Percentiles rank a stretch among this genome's conserved stretches.
These are phyloP conservation scores for Miichthys miiuy DNA, from an alignment of 2,797 vertebrate genomes.

Conservation along the genomic window DNA sequence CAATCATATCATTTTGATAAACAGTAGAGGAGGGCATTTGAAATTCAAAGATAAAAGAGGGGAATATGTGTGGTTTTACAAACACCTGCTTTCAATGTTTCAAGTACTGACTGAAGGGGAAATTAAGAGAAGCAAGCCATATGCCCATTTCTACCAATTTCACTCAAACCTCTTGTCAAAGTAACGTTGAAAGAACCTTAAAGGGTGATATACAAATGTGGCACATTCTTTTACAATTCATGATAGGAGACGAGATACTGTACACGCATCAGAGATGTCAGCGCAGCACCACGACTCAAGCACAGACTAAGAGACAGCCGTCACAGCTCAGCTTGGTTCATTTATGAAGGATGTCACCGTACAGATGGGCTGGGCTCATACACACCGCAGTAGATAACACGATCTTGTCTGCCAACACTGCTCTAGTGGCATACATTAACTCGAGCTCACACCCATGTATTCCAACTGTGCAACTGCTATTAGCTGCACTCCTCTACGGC, in stretches of 20 bases:
- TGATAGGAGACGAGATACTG: slow-evolving; percentile 50
- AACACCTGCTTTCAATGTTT: slow-evolving; percentile 39
- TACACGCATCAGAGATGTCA: slow-evolving; percentile 55
- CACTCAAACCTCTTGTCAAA: slow-evolving; percentile 62
- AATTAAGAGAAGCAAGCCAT: slow-evolving; percentile 37
- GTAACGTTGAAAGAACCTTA: slow-evolving; percentile 45
- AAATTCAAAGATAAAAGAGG: slow-evolving; percentile 18
- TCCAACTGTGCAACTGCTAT: slow-evolving; percentile 68
- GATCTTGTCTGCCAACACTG: slow-evolving; percentile 78
- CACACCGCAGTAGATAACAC: slow-evolving; percentile 63
- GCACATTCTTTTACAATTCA: slow-evolving; percentile 59
- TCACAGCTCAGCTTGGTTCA: slow-evolving; percentile 72
- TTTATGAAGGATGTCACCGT: slow-evolving; percentile 71
- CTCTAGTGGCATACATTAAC: slow-evolving; percentile 78
- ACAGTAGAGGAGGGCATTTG: background rate
- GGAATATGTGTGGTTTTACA: slow-evolving; percentile 17
- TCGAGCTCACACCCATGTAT: slow-evolving; percentile 77
- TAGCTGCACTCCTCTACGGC: slow-evolving; percentile 65
- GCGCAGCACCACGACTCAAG: slow-evolving; percentile 48
- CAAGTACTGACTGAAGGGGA: slow-evolving; percentile 21
- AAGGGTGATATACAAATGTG: slow-evolving; percentile 54
- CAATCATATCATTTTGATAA: slow-evolving; percentile 2
- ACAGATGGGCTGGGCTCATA: slow-evolving; percentile 66
- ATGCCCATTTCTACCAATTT: slow-evolving; percentile 61
- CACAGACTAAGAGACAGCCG: slow-evolving; percentile 63